Evolutionary conservation across 1,140 invertebrate genomes (phyloP).

Genomic region (Macrosteles quadrilineatus): DNA sequence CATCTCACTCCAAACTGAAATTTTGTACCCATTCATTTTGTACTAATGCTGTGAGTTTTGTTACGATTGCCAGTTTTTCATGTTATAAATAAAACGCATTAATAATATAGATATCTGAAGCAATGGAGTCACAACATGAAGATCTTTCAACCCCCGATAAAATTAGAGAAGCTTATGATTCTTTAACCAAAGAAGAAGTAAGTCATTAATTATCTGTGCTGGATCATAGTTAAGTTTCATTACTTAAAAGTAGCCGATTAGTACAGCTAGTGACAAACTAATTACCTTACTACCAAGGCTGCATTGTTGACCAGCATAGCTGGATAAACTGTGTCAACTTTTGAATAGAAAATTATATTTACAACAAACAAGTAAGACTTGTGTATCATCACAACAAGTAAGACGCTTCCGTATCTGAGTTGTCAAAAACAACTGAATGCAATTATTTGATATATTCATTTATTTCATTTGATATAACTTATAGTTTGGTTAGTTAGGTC

Average conservation of each 20-base stretch:
- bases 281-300: not conserved
- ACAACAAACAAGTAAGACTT: no score
- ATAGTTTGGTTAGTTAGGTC: no score
- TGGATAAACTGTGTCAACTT: not conserved
- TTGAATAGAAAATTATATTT: not conserved
- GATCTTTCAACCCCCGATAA: slow-evolving; percentile 7
- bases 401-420: not conserved
- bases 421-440: not conserved
- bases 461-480: no score
- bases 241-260: not conserved
- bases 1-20: no score
- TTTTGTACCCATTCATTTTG: no score
- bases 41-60: no score
- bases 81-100: no score
- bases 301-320: not conserved
- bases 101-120: no score
- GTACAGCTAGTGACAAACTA: not conserved
- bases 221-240: not conserved
- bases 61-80: no score
- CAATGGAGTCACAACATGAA: no score
- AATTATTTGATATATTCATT: not conserved
- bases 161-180: slow-evolving; percentile 1
- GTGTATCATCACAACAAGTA: no score
- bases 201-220: not conserved
- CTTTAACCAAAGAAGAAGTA: slow-evolving; percentile 4